Base-by-base conservation (phyloP, 1,140 invertebrate species). In the Microplitis mediator region DNA sequence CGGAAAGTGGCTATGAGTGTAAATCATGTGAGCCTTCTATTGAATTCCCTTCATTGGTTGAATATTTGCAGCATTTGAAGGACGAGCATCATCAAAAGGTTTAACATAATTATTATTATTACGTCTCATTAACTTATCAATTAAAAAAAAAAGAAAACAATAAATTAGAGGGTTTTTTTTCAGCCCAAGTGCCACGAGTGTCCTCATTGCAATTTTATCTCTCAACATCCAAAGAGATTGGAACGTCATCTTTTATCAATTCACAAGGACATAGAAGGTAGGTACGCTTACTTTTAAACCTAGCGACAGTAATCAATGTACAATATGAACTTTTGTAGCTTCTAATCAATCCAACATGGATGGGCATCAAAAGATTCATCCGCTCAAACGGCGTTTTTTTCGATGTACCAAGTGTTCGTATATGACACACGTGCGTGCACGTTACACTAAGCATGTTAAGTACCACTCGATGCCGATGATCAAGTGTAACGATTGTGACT, bases 381-480 rank as follows among this genome's bases (percentile, higher is more conserved):
- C 88, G 73, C 74, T 89, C 39, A 89, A 88, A 72, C 82, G 91
- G 64, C 88, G 88, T 65, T 95, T 95, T 82, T 97, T 95, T 86
- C 91, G 94, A 11, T 97, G 95, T 84, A 90, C 90, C 70, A 95
- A 96, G 84, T 98, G 96, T 84, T 93, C 92, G 74, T 97, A 97
- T 82, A 93, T 94, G 69, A 98, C 96, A 0, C 93, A 96, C 81
- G 94, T 97, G 74, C 93, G 94, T 80, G 92, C 94, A 2, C 91
- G 96, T 60, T 97, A 94, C 82, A 96, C 95, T 39, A 97, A 96
- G 83, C 96, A 98, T 81, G 93, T 96, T n/a, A 97, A 96, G 80
- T 96, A 97, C 80, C 95, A 97, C 85, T 95, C 94, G 51, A 94
- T 96, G 92, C 95, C 95, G 65, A 95, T 95, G 91, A 95, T 96